Conservation (phyloP, 2,888 invertebrate genomes). For the Drosophila emarginata region DNA sequence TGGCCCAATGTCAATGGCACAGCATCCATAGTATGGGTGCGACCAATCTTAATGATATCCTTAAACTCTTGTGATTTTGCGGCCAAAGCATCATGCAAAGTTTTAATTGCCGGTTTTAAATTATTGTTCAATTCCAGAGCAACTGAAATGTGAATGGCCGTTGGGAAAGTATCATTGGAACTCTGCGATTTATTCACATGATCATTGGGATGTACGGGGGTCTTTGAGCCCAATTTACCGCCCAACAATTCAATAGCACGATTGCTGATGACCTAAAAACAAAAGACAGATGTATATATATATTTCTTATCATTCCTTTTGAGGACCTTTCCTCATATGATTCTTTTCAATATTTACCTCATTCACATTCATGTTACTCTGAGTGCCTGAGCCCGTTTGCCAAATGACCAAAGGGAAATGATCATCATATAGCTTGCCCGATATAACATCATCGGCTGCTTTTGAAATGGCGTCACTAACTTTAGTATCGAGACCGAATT, state of each 20-base stretch:
- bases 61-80: conserved; percentile 92
- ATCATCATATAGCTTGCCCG: conserved; percentile 95
- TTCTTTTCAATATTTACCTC: conserved; percentile 85
- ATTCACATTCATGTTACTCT: conserved; percentile 99
- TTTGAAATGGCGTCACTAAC: conserved; percentile 93
- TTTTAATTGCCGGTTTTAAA: conserved; percentile 91
- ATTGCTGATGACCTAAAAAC: conserved; percentile 90
- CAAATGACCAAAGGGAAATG: conserved; percentile 99
- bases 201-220: conserved; percentile 99
- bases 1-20: conserved; percentile 97
- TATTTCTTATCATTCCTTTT: too few relatives aligned
- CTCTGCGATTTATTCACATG: conserved; percentile 99
- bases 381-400: conserved; percentile 99
- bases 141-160: conserved; percentile 99
- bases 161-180: conserved; percentile 99
- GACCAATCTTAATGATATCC: conserved; percentile 97
- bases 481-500: conserved; percentile 94
- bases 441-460: conserved; percentile 97
- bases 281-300: neutral
- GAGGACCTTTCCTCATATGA: neutral
- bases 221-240: conserved; percentile 95
- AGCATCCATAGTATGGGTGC: conserved; percentile 95
- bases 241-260: conserved; percentile 94
- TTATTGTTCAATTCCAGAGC: conserved; percentile 92
- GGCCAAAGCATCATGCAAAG: conserved; percentile 88